Base-by-base conservation (phyloP, 1,140 invertebrate species). In the Tyrophagus putrescentiae region DNA sequence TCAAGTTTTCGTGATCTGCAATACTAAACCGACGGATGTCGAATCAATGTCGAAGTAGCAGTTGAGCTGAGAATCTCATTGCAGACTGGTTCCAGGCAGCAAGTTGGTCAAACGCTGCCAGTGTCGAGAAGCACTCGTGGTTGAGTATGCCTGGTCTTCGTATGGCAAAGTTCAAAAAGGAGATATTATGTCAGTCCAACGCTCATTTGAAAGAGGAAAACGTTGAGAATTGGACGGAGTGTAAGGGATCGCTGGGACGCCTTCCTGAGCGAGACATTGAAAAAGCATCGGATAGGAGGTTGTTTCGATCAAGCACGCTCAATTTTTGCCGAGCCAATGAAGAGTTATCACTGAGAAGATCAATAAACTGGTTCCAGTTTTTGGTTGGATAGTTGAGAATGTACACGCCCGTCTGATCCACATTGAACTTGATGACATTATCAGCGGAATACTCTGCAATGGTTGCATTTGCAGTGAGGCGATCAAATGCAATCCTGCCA, bases 301-400 rank as follows among this genome's bases (percentile, higher is more conserved):
- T 69, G 7, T 71, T 66, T 57, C 72, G 64, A 44, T 66, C 65
- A 6, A 62, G 41, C 9, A 62, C 23, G 7, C 25, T 33, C 16
- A 63, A 44, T 18, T 57, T 6, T 2, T 59, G 29, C 13, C 34
- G 7, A n/a, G 34, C 39, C 5, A 3, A 21, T 1, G 36, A 42
- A 7, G 7, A 16, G 6, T 18, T 25, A 29, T 59, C 29, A 28
- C 25, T 59, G n/a, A 59, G 4, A 7, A 45, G 27, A 7, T 44
- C 39, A 28, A 59, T 59, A n/a, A n/a, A 59, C 33, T 29, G 36
- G 7, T 42, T 44, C 57, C 57, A 59, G 21, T 59, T 25, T 27
- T 45, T 32, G 4, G 23, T 7, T 13, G 84, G 79, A 71, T 98
- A 98, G 61, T 83, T 80, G 3, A 89, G 91, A 53, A 91, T 79